Evolutionary conservation across 2,113 vertebrate species (phyloP), one percentile per base, ranked within the genome.

Genomic region (Illadopsis cleaveri): DNA sequence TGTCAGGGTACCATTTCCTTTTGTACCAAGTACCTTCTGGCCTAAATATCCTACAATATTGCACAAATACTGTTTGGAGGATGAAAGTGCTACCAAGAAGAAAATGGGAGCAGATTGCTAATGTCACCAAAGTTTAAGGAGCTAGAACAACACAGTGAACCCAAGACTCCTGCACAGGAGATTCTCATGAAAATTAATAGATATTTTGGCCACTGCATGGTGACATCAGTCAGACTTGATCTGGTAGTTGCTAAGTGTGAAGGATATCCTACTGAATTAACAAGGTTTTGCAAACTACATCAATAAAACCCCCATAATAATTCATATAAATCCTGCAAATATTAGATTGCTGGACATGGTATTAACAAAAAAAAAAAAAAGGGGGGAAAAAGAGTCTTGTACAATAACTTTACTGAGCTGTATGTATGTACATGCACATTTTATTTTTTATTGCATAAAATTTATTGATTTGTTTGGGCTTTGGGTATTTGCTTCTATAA

Each of bases 381-480:
- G 28, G 28, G 4, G 27, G 15, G 60, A 87, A 79, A 95, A 64
- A 5, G 8, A 56, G 2, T 71, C 54, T 38, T 50, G 35, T 31
- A 14, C 30, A 82, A 73, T 8, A 89, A 38, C 24, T 88, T 82
- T 76, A 82, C 71, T 72, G 65, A 96, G 40, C 28, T 75, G 1
- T 76, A 17, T 87, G 20, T 15, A 25, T 37, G 8, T 25, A 15
- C 33, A 81, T 28, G n/a, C 7, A 61, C 15, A 13, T 91, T 77
- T 50, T 81, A 90, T 73, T 92, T 25, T 22, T 64, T 84, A 50
- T 19, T 77, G 16, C 21, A 77, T 38, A 88, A 18, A 92, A 5
- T 40, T n/a, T n/a, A 88, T 92, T 20, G 47, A 93, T 96, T 96
- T 93, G 30, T 92, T 97, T 95, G 42, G 79, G 69, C 14, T 93